phyloP scores from a whole-genome alignment of 1,140 invertebrate species.

The Aphaenogaster ashmeadi region DNA sequence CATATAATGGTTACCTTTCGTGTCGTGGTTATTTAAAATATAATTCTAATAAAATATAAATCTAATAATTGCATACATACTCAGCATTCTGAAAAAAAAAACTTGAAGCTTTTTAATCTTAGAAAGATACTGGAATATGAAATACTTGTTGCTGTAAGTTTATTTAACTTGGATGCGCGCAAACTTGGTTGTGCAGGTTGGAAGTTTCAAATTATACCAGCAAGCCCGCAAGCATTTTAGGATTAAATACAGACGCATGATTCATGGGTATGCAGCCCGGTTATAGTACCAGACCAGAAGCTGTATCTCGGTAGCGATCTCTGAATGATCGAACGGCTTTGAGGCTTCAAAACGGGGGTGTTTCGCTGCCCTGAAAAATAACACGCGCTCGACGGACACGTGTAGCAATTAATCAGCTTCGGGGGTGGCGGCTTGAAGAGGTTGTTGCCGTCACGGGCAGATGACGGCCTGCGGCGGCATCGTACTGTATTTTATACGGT shows the following conservation, averaged over 20 bases:
- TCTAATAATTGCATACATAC: neutral
- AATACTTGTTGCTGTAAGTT: constrained; percentile 6
- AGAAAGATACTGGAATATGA: neutral
- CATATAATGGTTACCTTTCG: no score
- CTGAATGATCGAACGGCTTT: constrained; percentile 49
- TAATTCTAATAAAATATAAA: neutral
- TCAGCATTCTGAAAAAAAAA: neutral
- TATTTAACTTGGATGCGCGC: neutral
- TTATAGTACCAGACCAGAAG: neutral
- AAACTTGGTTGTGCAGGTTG: no score
- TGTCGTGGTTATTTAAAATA: neutral
- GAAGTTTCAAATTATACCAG: constrained; percentile 4
- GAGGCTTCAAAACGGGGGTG: constrained; percentile 51
- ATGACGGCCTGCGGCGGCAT: constrained; percentile 81
- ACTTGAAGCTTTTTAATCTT: neutral
- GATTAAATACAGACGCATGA: constrained; percentile 28
- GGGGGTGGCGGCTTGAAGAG: constrained; percentile 76
- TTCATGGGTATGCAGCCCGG: constrained; percentile 4
- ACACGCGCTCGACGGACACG: constrained; percentile 73
- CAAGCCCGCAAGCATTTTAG: constrained; percentile 2
- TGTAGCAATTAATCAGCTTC: constrained; percentile 83
- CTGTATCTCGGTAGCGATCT: constrained; percentile 42
- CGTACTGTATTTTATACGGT: constrained; percentile 83
- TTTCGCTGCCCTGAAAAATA: constrained; percentile 74
- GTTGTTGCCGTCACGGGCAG: constrained; percentile 81